Conservation (phyloP, 2,113 vertebrate genomes). For the Cyanocitta stelleri region DNA sequence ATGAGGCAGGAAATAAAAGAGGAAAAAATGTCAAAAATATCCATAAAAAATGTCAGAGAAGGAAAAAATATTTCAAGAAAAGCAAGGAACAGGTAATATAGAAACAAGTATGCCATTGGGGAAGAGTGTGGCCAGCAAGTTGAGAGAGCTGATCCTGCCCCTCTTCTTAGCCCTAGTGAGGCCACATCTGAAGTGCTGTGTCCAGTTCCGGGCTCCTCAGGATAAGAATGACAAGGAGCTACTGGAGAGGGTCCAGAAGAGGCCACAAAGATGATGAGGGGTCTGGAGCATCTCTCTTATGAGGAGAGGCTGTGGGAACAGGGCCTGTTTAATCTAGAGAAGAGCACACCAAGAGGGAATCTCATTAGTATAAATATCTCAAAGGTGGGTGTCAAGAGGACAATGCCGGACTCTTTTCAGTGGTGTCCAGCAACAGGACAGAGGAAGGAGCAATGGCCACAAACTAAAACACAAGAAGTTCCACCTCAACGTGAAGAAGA, state of each 20-base stretch:
- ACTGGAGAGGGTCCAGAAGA: neutral
- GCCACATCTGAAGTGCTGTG: neutral
- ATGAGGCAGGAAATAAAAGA: neutral
- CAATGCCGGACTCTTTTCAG: rapidly evolving
- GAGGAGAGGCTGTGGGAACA: neutral
- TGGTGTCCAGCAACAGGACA: neutral
- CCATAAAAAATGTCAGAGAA: neutral
- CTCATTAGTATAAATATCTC: neutral
- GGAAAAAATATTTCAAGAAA: neutral
- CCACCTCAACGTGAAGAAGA: neutral
- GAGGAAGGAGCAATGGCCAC: neutral
- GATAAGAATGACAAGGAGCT: neutral
- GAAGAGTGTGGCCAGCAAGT: neutral
- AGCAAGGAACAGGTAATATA: neutral
- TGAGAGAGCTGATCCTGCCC: neutral
- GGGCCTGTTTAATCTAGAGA: neutral
- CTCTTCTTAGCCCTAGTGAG: neutral
- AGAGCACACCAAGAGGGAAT: neutral
- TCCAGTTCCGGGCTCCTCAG: neutral
- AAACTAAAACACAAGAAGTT: neutral
- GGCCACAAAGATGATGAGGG: neutral
- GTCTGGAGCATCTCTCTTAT: neutral
- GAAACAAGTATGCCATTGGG: neutral
- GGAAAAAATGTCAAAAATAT: neutral
- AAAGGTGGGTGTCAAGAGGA: neutral